phyloP scores from a whole-genome alignment of 2,113 vertebrate species.

The Tapirus terrestris region DNA sequence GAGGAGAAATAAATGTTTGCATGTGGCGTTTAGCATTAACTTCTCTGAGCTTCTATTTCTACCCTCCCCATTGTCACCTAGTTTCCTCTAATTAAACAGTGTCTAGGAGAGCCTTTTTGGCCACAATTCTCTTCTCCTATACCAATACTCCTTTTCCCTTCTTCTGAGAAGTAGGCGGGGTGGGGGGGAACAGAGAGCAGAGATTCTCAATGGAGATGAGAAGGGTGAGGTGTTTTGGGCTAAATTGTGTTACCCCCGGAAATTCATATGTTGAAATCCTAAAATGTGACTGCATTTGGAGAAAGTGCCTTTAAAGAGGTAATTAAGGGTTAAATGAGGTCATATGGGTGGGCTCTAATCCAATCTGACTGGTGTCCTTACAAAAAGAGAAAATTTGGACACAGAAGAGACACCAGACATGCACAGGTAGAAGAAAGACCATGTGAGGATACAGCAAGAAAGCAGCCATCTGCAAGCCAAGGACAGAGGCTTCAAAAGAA shows the following conservation, averaged over 20 bases:
- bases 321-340: background rate
- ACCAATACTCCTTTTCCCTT: background rate
- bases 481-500: background rate
- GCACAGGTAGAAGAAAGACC: background rate
- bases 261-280: background rate
- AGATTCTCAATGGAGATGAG: background rate
- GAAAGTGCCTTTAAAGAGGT: background rate
- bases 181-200: too few relatives aligned
- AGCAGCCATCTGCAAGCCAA: background rate
- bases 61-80: background rate
- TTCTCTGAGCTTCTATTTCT: background rate
- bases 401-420: slow-evolving; percentile 14
- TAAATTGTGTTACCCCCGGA: background rate
- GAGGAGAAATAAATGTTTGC: background rate
- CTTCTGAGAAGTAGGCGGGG: background rate
- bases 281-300: background rate
- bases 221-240: background rate
- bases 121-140: slow-evolving; percentile 34
- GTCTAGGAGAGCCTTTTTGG: background rate
- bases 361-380: background rate
- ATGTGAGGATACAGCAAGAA: background rate
- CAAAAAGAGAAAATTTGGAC: background rate
- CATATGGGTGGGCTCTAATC: background rate
- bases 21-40: background rate
- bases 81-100: slow-evolving; percentile 17